Evolutionary conservation across 1,140 invertebrate species (phyloP), one percentile per base, ranked within the genome.

Genomic region (Zeugodacus cucurbitae): DNA sequence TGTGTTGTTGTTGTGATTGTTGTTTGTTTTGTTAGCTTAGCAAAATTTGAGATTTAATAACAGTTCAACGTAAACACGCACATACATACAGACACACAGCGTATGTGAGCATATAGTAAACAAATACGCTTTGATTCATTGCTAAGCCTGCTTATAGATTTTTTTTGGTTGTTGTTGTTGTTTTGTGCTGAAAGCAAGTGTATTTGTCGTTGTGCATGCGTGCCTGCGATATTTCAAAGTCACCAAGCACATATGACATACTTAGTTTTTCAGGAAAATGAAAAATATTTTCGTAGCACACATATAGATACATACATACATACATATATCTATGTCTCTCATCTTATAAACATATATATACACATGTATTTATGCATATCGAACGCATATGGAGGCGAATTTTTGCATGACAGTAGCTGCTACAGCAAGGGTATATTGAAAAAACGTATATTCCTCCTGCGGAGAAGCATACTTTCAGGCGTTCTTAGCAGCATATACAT

Each of bases 1-100:
- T 7, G 1, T 74, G 32, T 41, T 29, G 32, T 67, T 67, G 26
- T 11, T 67, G 32, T 67, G 32, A 14, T 11, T 67, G 62, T 11
- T 34, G 62, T 17, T 62, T 29, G 22, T 67, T 29, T 67, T 67
- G 62, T 67, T 67, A 17, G 32, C 67, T 74, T 74, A 37, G 34
- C 32, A 37, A 74, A 41, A 74, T 74, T 74, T 41, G 67, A 37
- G 41, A 74, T 74, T 74, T 74, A 74, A 74, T 74, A 74, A 74
- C 8, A 37, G 32, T 34, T 74, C 67, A 74, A 74, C 34, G 34
- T 3, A 14, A 74, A 74, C 67, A 74, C 34, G 17, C 5, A 37
- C 22, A 74, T 0, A 5, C 32, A 34, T 3, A 37, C 34, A 37
- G 1, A 37, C 20, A 5, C 11, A 70, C 37, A 64, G 62, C 48